Evolutionary conservation across 2,888 invertebrate species (phyloP).

Genomic region (Nezara viridula): DNA sequence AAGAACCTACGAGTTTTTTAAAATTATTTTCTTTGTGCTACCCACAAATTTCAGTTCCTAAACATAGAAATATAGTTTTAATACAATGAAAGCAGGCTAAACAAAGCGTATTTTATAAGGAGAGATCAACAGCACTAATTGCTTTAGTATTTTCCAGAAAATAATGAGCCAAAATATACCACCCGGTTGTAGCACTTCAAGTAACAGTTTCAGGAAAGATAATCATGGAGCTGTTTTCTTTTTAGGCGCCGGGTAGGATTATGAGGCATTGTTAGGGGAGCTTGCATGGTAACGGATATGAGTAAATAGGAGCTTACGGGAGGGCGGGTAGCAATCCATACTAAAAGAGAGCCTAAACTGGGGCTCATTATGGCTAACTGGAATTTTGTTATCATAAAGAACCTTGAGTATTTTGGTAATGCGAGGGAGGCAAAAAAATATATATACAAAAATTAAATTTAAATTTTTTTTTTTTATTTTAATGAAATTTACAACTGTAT

Average conservation of each 20-base stretch:
- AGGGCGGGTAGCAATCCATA: not conserved
- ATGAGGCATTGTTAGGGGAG: not conserved
- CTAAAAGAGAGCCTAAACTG: not conserved
- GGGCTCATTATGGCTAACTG: not conserved
- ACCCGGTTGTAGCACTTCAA: not conserved
- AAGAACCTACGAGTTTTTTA: no score
- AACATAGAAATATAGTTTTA: no score
- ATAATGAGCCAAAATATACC: not conserved
- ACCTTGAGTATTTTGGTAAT: no score
- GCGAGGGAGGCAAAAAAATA: no score
- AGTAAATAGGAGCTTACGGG: not conserved
- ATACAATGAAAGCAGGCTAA: no score
- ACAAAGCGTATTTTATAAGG: no score
- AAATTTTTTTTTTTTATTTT: no score
- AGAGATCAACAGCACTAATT: not conserved
- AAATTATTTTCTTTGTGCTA: no score
- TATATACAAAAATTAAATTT: no score
- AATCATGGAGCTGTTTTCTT: not conserved
- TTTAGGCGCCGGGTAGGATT: constrained; percentile 3
- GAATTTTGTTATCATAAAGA: not conserved
- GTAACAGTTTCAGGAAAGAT: not conserved
- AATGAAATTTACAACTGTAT: no score
- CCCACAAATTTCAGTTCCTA: no score
- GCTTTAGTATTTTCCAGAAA: not conserved
- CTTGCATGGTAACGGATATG: not conserved